Evolutionary conservation across 1,140 invertebrate species (phyloP).

Genomic region (Euura saliciscinereae): DNA sequence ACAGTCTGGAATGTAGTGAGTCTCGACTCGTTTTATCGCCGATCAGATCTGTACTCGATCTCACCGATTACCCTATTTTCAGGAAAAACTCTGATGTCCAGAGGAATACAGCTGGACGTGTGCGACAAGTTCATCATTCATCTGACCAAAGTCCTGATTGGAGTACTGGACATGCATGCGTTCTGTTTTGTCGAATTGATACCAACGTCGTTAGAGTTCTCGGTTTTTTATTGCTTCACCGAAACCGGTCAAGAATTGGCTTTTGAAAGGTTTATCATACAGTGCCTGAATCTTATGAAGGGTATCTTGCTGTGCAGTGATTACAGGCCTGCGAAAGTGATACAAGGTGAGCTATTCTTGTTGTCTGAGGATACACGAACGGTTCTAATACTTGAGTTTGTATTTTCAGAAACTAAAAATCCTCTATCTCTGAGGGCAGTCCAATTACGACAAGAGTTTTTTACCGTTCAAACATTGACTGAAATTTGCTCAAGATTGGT

Average conservation of each 20-base stretch:
- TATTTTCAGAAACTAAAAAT: constrained; percentile 55
- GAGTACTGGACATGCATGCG: constrained; percentile 77
- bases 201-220: constrained; percentile 78
- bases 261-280: constrained; percentile 87
- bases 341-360: constrained; percentile 54
- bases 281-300: constrained; percentile 89
- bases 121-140: constrained; percentile 84
- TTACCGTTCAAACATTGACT: constrained; percentile 70
- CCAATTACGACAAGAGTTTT: constrained; percentile 74
- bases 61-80: constrained; percentile 41
- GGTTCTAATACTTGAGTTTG: too few species aligned
- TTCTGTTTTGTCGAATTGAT: constrained; percentile 82
- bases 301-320: constrained; percentile 77
- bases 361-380: constrained; percentile 27
- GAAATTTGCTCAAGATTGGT: constrained; percentile 86
- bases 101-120: constrained; percentile 66
- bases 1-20: constrained; percentile 82
- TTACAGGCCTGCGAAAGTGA: constrained; percentile 70
- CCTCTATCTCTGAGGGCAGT: constrained; percentile 65
- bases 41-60: constrained; percentile 18
- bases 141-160: constrained; percentile 78
- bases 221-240: constrained; percentile 86
- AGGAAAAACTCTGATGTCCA: constrained; percentile 70
- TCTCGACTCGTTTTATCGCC: constrained; percentile 33
- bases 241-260: constrained; percentile 73